Conservation (phyloP, 2,888 invertebrate genomes). For the Campaea margaritaria region DNA sequence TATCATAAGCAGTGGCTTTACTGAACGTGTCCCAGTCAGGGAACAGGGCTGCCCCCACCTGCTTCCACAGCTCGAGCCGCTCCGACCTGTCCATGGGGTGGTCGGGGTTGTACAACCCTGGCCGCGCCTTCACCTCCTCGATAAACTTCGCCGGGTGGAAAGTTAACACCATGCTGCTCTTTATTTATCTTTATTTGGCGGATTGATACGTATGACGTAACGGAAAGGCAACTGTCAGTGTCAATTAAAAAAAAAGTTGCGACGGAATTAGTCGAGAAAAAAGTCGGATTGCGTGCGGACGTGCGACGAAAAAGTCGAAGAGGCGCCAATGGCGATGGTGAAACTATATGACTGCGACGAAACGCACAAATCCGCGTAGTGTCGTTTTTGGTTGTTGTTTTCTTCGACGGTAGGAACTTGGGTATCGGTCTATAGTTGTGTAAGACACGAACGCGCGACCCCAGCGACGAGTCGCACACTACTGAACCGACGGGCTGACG, state of each 20-base stretch:
- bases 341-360: neutral
- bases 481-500: conserved; percentile 38
- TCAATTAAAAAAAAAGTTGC: neutral
- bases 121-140: conserved; percentile 77
- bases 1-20: conserved; percentile 75
- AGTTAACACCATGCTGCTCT: conserved; percentile 36
- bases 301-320: conserved; percentile 1
- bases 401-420: no score
- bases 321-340: neutral
- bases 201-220: neutral
- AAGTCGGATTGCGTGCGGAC: neutral
- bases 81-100: conserved; percentile 80
- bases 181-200: conserved; percentile 38
- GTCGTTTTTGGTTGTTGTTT: no score
- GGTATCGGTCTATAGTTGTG: neutral
- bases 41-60: conserved; percentile 72
- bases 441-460: conserved; percentile 22
- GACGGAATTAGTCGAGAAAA: conserved; percentile 2
- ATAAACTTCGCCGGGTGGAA: conserved; percentile 70
- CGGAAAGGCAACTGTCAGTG: conserved; percentile 23
- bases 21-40: conserved; percentile 68
- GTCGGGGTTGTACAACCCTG: conserved; percentile 66
- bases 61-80: conserved; percentile 73
- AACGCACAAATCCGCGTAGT: neutral
- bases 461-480: conserved; percentile 38